Conservation (phyloP, 2,113 vertebrate genomes). For the Eidolon helvum region DNA sequence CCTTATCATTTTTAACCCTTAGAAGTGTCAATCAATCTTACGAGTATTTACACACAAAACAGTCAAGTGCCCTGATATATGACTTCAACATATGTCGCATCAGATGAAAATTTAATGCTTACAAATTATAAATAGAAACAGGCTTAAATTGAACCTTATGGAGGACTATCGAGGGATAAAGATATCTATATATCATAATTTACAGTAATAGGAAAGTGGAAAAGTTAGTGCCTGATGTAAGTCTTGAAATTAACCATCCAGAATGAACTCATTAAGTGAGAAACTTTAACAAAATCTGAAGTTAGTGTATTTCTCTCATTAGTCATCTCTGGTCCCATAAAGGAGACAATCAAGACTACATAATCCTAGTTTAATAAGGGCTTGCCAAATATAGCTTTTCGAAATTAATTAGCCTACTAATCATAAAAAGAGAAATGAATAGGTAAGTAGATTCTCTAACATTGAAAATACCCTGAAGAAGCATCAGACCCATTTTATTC, state of each 20-base stretch:
- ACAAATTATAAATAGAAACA: conserved; percentile 20
- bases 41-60: conserved; percentile 22
- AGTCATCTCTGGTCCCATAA: conserved; percentile 42
- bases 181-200: background rate
- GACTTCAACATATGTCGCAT: background rate
- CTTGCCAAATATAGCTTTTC: conserved; percentile 62
- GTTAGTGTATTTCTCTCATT: conserved; percentile 61
- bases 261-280: conserved; percentile 51
- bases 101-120: background rate
- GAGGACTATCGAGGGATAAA: background rate
- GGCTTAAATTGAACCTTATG: background rate
- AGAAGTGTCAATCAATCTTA: background rate
- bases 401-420: conserved; percentile 69
- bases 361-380: conserved; percentile 57
- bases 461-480: conserved; percentile 37
- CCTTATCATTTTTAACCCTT: conserved; percentile 2
- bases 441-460: conserved; percentile 34
- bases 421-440: conserved; percentile 59
- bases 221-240: conserved; percentile 29
- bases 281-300: conserved; percentile 56
- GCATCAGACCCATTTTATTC: background rate
- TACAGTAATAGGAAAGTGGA: conserved; percentile 29
- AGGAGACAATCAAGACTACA: conserved; percentile 54
- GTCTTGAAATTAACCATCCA: conserved; percentile 20
- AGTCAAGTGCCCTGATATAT: background rate